Base-by-base conservation (phyloP, 2,797 vertebrate genomes). In the Catostomus latipinnis region DNA sequence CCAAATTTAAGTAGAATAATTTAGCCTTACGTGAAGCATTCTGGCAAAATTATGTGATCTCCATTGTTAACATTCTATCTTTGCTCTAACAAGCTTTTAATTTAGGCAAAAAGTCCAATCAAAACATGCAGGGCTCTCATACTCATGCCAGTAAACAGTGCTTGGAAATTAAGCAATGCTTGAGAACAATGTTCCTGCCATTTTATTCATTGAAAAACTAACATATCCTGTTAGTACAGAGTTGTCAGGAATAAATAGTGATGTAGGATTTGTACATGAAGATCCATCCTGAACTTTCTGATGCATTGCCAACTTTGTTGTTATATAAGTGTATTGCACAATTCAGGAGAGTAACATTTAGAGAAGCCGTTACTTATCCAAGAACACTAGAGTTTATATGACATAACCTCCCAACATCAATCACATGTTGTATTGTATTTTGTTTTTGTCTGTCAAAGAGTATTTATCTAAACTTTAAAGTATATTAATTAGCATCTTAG, bases 1-100 rank as follows among this genome's bases (percentile, higher is more conserved):
- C 60, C 5, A 61, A 68, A 49, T 67, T 45, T 66, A 56, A 67
- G 8, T 67, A 6, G 46, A 60, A 70, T 69, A 58, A 22, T 71
- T 49, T 76, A 34, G 12, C 13, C 1, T 63, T 77, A 62, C 14
- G 56, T 67, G 43, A 78, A 72, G 63, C 45, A 43, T 68, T 69
- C 66, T 60, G 70, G 70, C 78, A 67, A 13, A 11, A 14, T 48
- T 48, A 57, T 71, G 70, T 49, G 67, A 48, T 78, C 46, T 57
- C 53, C 18, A n/a, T 71, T 81, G 66, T 74, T 57, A 76, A 69
- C n/a, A 13, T 71, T 80, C 76, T 81, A 75, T 78, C 81, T 81
- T 82, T 81, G 80, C 58, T 80, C 70, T 80, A 83, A 89, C 84
- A 89, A 88, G 78, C 86, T 83, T 69, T 56, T 57, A 49, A 61